Conservation (phyloP, 2,113 vertebrate species). For the Leucoraja erinaceus region DNA sequence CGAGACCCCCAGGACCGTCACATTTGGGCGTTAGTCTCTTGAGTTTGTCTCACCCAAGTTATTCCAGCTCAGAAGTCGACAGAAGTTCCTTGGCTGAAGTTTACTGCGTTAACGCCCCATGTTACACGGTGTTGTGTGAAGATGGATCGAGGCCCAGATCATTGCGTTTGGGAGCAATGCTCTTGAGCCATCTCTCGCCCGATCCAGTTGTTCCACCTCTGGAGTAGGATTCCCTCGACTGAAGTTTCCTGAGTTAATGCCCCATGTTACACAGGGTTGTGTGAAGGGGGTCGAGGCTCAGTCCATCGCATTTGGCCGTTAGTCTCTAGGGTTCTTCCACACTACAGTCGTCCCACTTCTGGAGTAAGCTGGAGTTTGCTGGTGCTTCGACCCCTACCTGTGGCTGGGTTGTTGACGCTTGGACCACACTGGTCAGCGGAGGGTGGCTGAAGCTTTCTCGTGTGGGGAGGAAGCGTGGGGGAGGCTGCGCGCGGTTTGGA, state of each 20-base stretch:
- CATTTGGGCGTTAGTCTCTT: neutral
- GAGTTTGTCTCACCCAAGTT: too few relatives aligned
- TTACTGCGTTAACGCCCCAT: too few relatives aligned
- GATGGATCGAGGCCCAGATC: neutral
- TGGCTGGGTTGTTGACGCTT: neutral
- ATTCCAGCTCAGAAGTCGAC: too few relatives aligned
- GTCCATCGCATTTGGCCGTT: too few relatives aligned
- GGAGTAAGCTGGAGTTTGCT: neutral
- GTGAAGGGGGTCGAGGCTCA: too few relatives aligned
- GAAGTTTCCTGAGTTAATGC: neutral
- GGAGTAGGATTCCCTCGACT: too few relatives aligned
- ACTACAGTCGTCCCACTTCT: too few relatives aligned
- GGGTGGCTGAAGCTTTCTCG: neutral
- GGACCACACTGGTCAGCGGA: rapidly evolving
- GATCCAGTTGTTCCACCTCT: too few relatives aligned
- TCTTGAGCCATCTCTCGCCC: too few relatives aligned
- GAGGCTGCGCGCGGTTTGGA: neutral
- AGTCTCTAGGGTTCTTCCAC: too few relatives aligned
- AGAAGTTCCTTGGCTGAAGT: neutral
- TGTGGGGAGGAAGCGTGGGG: neutral
- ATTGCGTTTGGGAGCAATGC: neutral
- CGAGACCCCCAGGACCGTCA: neutral
- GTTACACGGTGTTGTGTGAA: neutral
- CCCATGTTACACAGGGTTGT: too few relatives aligned
- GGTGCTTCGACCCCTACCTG: neutral